A percentile compares a stretch with the other conserved stretches of the same genome.
Conservation (phyloP, 2,113 vertebrate genomes). For the Orthonyx spaldingii region DNA sequence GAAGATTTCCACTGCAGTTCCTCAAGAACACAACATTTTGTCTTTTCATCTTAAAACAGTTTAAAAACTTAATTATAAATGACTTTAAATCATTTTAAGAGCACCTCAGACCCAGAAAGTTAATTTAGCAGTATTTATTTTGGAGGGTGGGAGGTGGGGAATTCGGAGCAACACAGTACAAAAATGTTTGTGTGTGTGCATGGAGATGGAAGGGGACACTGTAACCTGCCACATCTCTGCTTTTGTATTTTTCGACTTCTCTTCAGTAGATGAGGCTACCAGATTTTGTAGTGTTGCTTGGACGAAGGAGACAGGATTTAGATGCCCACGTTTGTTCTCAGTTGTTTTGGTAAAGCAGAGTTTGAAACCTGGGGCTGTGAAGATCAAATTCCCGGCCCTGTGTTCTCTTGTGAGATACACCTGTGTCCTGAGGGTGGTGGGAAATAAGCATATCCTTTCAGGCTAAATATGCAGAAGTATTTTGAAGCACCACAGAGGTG, state of each 20-base stretch:
- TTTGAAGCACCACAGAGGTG: not conserved
- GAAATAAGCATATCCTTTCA: not conserved
- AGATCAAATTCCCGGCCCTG: not conserved
- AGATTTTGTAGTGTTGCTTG: not conserved
- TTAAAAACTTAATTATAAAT: not conserved
- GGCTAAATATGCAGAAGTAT: not conserved
- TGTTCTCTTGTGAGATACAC: not conserved
- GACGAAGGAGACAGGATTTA: not conserved
- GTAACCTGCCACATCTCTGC: not conserved
- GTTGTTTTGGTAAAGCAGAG: not conserved
- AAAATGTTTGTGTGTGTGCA: not conserved
- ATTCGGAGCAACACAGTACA: not conserved
- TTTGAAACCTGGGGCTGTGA: not conserved
- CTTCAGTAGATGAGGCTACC: not conserved
- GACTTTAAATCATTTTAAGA: not conserved
- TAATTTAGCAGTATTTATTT: not conserved
- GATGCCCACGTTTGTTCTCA: fast-evolving
- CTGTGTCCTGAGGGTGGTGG: not conserved
- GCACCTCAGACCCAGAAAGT: not conserved
- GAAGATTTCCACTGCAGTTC: not conserved
- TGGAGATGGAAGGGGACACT: fast-evolving
- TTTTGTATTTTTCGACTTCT: not conserved
- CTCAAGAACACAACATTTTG: not conserved
- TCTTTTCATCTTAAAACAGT: not conserved
- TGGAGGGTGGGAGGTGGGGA: not conserved